A percentile compares a stretch with the other conserved stretches of the same genome.
phyloP scores from a whole-genome alignment of 2,113 vertebrate species.

The Syrrhaptes paradoxus region DNA sequence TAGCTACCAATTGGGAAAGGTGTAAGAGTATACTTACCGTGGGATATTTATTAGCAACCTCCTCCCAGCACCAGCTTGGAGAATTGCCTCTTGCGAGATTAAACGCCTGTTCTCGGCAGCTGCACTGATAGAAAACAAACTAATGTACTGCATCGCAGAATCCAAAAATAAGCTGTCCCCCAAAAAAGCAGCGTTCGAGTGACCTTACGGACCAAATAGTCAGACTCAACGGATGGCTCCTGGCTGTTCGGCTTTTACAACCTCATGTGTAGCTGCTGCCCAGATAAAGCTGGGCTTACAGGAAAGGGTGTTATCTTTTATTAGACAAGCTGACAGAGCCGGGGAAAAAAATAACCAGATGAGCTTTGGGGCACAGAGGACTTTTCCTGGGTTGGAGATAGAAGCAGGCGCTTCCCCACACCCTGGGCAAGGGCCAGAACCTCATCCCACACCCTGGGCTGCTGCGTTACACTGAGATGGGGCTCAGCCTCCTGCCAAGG shows the following conservation, averaged over 20 bases:
- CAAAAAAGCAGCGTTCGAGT: neutral
- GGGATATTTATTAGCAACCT: constrained; percentile 53
- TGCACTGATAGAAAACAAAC: neutral
- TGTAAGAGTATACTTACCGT: neutral
- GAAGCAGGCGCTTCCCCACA: neutral
- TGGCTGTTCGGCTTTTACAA: neutral
- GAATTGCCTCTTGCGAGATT: constrained; percentile 46
- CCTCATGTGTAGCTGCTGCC: neutral
- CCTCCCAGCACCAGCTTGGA: neutral
- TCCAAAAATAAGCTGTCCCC: neutral
- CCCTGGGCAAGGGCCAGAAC: neutral
- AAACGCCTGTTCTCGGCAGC: neutral
- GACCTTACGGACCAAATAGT: neutral
- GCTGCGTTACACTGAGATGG: rapidly evolving
- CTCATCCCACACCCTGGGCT: neutral
- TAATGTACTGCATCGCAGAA: neutral
- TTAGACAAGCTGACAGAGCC: neutral
- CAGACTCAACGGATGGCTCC: neutral
- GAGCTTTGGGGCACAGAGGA: neutral
- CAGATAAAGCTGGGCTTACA: rapidly evolving
- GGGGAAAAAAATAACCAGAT: neutral
- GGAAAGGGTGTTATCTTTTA: neutral
- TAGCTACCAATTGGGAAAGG: constrained; percentile 39
- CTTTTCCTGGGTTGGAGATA: neutral
- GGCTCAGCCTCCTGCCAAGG: neutral